These are phyloP conservation scores for Penaeus indicus DNA, from an alignment of 1,140 invertebrate species.

Conservation along the genomic window DNA sequence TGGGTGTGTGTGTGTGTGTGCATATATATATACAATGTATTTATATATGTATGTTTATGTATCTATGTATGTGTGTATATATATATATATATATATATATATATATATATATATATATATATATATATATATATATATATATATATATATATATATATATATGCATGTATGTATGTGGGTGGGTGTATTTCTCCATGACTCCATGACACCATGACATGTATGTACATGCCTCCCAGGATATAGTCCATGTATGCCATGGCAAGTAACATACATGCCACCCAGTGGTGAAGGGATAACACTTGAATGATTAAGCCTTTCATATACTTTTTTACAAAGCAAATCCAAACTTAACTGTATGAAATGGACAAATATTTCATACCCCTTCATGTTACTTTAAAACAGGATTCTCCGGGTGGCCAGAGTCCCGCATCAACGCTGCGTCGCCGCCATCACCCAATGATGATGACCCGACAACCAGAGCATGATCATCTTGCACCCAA, in stretches of 20 bases:
- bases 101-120: too few species aligned
- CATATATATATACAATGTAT: neutral
- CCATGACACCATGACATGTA: too few species aligned
- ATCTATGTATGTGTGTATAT: neutral
- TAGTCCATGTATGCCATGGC: neutral
- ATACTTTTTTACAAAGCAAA: neutral
- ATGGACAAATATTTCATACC: neutral
- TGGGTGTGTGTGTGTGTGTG: neutral
- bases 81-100: too few species aligned
- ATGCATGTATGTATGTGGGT: too few species aligned
- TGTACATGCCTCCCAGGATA: too few species aligned
- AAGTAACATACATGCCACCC: neutral
- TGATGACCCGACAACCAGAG: conserved; percentile 72
- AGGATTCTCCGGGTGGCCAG: conserved; percentile 55
- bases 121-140: too few species aligned
- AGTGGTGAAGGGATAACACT: too few species aligned
- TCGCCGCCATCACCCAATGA: conserved; percentile 54
- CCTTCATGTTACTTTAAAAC: neutral
- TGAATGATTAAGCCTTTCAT: neutral
- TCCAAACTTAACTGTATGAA: neutral
- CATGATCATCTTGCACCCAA: conserved; percentile 76
- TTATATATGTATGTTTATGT: neutral
- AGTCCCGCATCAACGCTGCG: conserved; percentile 58
- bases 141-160: too few species aligned
- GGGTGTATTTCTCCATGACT: too few species aligned